Evolutionary conservation across 2,113 vertebrate species (phyloP).

Genomic region (Pelmatolapia mariae): DNA sequence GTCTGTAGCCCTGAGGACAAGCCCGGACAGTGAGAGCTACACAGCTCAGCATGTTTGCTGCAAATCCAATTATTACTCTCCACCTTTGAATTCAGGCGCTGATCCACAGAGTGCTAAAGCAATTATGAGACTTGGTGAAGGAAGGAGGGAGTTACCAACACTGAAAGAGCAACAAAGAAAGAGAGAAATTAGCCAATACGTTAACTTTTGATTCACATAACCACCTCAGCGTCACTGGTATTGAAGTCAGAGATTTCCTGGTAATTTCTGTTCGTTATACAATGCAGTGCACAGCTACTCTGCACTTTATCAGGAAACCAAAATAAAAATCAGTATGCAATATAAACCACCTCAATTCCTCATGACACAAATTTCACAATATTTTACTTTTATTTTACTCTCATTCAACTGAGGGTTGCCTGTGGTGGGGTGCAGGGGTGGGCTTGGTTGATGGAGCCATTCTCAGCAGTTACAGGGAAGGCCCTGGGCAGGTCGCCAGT

Average conservation of each 20-base stretch:
- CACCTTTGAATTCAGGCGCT: slow-evolving; percentile 81
- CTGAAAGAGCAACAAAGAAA: background rate
- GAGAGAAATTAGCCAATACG: slow-evolving; percentile 56
- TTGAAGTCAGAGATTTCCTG: slow-evolving; percentile 35
- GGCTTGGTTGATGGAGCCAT: background rate
- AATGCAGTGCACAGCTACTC: background rate
- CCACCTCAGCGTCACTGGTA: slow-evolving; percentile 44
- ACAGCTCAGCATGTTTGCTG: slow-evolving; percentile 84
- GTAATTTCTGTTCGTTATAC: slow-evolving; percentile 39
- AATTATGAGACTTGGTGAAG: slow-evolving; percentile 70
- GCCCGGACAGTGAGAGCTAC: slow-evolving; percentile 75
- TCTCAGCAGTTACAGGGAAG: background rate
- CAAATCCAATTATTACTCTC: slow-evolving; percentile 84
- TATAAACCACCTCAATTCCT: background rate
- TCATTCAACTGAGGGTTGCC: background rate
- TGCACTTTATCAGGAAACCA: accelerated
- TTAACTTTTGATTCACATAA: slow-evolving; percentile 59
- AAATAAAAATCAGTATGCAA: background rate
- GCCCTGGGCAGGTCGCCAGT: background rate
- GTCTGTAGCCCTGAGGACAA: slow-evolving; percentile 72
- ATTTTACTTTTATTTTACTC: background rate
- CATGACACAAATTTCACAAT: background rate
- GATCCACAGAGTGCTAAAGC: slow-evolving; percentile 82
- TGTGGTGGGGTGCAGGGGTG: background rate
- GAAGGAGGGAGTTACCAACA: slow-evolving; percentile 34